Base-by-base conservation (phyloP, 2,113 vertebrate genomes). In the Meleagris gallopavo region DNA sequence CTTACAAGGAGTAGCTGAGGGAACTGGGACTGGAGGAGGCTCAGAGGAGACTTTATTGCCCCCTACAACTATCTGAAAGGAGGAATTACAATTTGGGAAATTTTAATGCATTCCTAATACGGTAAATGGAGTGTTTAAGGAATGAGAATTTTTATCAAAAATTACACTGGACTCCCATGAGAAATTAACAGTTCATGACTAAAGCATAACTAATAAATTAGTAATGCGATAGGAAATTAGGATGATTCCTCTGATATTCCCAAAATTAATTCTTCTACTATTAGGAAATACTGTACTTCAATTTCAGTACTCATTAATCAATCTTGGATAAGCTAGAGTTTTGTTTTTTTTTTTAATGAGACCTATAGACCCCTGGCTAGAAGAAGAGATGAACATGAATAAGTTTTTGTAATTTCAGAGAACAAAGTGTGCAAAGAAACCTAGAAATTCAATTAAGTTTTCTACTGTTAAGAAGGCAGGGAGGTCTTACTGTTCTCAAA, bases 81-180 rank as follows among this genome's bases (percentile, higher is more conserved):
- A 25, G 50, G 45, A 50, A 52, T 64, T 46, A 60, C 27, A 76
- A 52, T 34, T 38, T 48, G 25, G 41, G 79, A 91, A 90, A 61
- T n/a, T 15, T 74, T 21, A 72, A 21, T 73, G 45, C 7, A 41
- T 27, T 88, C 50, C 17, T 41, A 80, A 60, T 41, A 46, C 17
- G 58, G 46, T 65, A 80, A 80, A 46, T 5, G 30, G 24, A 3
- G 62, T n/a, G 16, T 50, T 46, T 22, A 52, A 45, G 60, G 34
- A 74, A 88, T 69, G n/a, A 30, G 34, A 58, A 90, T 34, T 64
- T 87, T 86, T 92, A 65, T 75, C 22, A 70, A 58, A 75, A 83
- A 74, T 97, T 95, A 98, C 94, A 96, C 93, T 95, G 88, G 97
- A 66, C 89, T 96, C 97, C 95, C 96, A 96, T 95, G 97, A 95